Conservation (phyloP, 2,113 vertebrate species). For the Nycticryphes semicollaris region DNA sequence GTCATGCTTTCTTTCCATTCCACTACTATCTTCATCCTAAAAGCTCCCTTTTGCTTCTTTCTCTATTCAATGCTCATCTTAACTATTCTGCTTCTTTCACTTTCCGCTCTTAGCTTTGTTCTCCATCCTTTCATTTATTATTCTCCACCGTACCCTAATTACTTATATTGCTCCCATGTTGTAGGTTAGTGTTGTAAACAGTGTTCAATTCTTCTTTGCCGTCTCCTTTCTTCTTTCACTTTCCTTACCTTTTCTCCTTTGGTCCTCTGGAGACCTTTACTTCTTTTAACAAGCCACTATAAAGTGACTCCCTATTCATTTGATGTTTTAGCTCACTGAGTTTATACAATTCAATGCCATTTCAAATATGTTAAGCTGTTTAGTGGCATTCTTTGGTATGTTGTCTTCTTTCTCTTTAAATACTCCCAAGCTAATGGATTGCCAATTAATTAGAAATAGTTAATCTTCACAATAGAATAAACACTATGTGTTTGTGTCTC, state of each 20-base stretch:
- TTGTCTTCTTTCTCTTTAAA: slow-evolving; percentile 21
- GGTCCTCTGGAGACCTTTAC: background rate
- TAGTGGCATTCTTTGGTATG: background rate
- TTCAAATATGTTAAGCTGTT: slow-evolving; percentile 6
- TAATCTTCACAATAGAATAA: slow-evolving; percentile 42
- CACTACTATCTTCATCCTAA: background rate
- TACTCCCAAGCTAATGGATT: slow-evolving; percentile 40
- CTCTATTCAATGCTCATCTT: background rate
- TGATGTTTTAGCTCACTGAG: background rate
- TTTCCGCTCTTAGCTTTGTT: background rate
- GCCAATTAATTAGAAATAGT: slow-evolving; percentile 61
- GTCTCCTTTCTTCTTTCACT: background rate
- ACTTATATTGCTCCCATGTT: slow-evolving; percentile 26
- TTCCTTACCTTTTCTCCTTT: background rate
- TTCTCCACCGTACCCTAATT: background rate
- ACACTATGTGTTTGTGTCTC: background rate
- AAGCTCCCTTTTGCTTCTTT: background rate
- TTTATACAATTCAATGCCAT: background rate
- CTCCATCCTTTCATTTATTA: slow-evolving; percentile 10
- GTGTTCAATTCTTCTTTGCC: background rate
- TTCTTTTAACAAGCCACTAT: slow-evolving; percentile 32
- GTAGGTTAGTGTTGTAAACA: slow-evolving; percentile 23
- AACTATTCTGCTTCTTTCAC: background rate
- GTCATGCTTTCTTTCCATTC: background rate
- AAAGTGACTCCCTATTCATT: slow-evolving; percentile 14